Evolutionary conservation across 1,140 invertebrate genomes (phyloP).

Genomic region (Hestina assimilis): DNA sequence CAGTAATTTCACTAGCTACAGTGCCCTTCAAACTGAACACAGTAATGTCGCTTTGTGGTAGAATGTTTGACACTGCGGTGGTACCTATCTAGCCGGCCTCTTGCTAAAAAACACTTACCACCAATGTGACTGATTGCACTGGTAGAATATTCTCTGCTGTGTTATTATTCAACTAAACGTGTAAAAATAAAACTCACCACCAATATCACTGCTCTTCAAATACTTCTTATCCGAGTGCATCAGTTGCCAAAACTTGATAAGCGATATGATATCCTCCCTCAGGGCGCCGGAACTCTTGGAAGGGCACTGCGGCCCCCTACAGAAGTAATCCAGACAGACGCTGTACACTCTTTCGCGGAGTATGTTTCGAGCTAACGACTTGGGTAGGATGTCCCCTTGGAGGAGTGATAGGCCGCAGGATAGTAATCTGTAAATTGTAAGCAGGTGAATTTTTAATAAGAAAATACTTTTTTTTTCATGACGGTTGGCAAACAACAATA

Average conservation of each 20-base stretch:
- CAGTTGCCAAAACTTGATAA: slow-evolving; percentile 97
- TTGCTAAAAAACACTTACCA: no score
- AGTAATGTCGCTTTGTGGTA: no score
- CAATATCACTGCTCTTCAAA: slow-evolving; percentile 86
- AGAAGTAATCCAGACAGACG: slow-evolving; percentile 97
- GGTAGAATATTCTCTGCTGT: neutral
- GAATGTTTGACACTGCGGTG: no score
- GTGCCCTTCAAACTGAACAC: no score
- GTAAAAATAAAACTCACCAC: slow-evolving; percentile 37
- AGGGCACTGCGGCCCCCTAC: slow-evolving; percentile 90
- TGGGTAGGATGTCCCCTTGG: slow-evolving; percentile 94
- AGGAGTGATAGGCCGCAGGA: slow-evolving; percentile 94
- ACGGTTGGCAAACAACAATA: no score
- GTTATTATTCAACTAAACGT: no score
- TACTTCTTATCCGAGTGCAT: slow-evolving; percentile 99
- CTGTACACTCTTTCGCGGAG: slow-evolving; percentile 96
- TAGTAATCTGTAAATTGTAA: slow-evolving; percentile 83
- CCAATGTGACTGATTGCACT: no score
- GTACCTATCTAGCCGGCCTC: no score
- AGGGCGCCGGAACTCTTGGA: slow-evolving; percentile 87
- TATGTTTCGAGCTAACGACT: slow-evolving; percentile 93
- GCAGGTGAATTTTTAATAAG: neutral
- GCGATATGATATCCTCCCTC: slow-evolving; percentile 91
- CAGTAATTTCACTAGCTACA: no score
- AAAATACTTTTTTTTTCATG: no score